These are phyloP conservation scores for Dendrolimus kikuchii DNA, from an alignment of 1,140 invertebrate genomes.

Conservation along the genomic window DNA sequence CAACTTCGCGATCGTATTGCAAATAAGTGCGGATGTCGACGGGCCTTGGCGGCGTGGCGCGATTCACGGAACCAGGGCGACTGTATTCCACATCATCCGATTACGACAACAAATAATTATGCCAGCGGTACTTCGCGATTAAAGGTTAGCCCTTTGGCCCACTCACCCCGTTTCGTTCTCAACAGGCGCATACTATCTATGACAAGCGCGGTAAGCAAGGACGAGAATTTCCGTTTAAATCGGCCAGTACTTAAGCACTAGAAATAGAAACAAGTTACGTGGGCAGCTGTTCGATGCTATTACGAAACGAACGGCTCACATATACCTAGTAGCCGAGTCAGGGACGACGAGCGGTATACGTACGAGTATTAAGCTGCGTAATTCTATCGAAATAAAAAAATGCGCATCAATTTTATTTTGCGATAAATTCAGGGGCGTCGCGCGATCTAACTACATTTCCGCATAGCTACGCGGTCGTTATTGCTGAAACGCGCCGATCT, in stretches of 20 bases:
- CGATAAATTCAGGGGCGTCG: conserved; percentile 60
- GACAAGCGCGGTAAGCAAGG: conserved; percentile 21
- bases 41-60: conserved; percentile 33
- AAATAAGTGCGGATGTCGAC: conserved; percentile 34
- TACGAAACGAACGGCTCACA: conserved; percentile 21
- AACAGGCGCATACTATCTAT: conserved; percentile 14
- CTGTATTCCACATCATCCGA: conserved; percentile 35
- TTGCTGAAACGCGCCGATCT: conserved; percentile 47
- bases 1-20: conserved; percentile 33
- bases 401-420: conserved; percentile 42
- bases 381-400: conserved; percentile 29
- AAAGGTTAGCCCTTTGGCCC: conserved; percentile 24
- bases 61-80: conserved; percentile 39
- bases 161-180: background rate
- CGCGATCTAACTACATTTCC: conserved; percentile 59
- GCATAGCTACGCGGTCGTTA: conserved; percentile 55
- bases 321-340: conserved; percentile 19
- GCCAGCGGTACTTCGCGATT: conserved; percentile 49
- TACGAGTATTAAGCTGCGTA: conserved; percentile 38
- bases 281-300: conserved; percentile 46
- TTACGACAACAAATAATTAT: conserved; percentile 59
- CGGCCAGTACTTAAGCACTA: conserved; percentile 21
- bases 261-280: conserved; percentile 57
- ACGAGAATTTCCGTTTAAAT: conserved; percentile 49
- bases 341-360: conserved; percentile 43